Evolutionary conservation across 2,113 vertebrate species (phyloP), one percentile per base, ranked within the genome.

Genomic region (Psettodes erumei): DNA sequence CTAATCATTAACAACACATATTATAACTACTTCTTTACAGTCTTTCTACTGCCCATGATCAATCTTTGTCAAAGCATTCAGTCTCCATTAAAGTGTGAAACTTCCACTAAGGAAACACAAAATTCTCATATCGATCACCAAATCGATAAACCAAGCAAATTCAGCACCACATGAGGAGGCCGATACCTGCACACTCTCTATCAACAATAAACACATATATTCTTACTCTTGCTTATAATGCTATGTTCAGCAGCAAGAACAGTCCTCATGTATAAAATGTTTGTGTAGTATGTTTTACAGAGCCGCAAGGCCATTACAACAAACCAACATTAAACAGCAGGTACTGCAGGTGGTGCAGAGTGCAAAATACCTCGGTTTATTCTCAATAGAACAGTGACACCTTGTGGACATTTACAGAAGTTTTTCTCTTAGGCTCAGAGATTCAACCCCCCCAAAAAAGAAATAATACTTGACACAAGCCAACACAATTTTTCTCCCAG

Each of bases 321-420:
- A 43, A 47, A 50, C 42, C 18, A 12, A 23, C 45, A 50, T 1
- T 43, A 19, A 65, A 72, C 16, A 63, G 10, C 18, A 71, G 37
- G 38, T 21, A 38, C 51, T 45, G 40, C 59, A 59, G 58, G 25
- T 25, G 1, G 6, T 5, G 37, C 19, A n/a, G 51, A 12, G n/a
- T 8, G 30, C 16, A 23, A 16, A 28, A 19, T 11, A 43, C 4
- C 1, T 27, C 25, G 50, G 3, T 30, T n/a, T 4, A 50, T 71
- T 18, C 48, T 47, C 69, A 13, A 64, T 40, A 16, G 16, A 69
- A 85, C 23, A 85, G 27, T 32, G 90, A 70, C 90, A 90, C 51
- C 88, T 69, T 65, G 88, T 90, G 91, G 86, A 51, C 47, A 71
- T 18, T 40, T 45, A 32, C 5, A 21, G 21, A 60, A 33, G 5